A percentile compares a stretch with the other conserved stretches of the same genome.
These are phyloP conservation scores for Hystrix cristata DNA, from an alignment of 2,113 vertebrate genomes.

Conservation along the genomic window DNA sequence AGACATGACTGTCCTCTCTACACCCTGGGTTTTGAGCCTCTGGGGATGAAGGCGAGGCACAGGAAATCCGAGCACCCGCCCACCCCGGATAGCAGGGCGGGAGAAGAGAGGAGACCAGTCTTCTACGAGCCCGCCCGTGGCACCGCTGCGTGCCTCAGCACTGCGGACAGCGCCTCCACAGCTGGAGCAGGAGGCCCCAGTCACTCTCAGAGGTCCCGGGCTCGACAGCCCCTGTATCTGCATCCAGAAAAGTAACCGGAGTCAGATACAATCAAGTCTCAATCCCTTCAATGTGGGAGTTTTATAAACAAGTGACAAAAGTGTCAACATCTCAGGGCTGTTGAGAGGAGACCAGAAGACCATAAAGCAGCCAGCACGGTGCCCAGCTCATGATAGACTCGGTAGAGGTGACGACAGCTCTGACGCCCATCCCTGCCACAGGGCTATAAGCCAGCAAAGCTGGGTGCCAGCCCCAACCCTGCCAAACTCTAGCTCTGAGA, in stretches of 20 bases:
- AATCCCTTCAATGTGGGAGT: neutral
- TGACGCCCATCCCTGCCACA: neutral
- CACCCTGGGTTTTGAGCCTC: neutral
- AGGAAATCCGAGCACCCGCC: neutral
- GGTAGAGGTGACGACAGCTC: neutral
- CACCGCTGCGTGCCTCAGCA: constrained; percentile 25
- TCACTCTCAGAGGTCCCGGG: neutral
- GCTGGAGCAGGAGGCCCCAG: neutral
- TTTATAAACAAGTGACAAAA: neutral
- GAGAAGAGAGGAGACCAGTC: neutral
- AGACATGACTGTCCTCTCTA: neutral
- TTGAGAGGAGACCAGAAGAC: neutral
- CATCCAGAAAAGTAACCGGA: neutral
- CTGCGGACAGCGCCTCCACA: neutral
- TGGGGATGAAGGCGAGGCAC: neutral
- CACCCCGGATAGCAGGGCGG: neutral
- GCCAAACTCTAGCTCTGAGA: neutral
- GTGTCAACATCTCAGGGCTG: neutral
- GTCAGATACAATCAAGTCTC: neutral
- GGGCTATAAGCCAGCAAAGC: neutral
- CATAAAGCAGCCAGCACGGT: neutral
- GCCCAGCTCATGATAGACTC: neutral
- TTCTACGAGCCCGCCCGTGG: too few species aligned
- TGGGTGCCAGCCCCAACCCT: neutral
- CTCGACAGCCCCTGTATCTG: neutral